phyloP scores from a whole-genome alignment of 1,140 invertebrate species.

The Drosophila fuyamai region DNA sequence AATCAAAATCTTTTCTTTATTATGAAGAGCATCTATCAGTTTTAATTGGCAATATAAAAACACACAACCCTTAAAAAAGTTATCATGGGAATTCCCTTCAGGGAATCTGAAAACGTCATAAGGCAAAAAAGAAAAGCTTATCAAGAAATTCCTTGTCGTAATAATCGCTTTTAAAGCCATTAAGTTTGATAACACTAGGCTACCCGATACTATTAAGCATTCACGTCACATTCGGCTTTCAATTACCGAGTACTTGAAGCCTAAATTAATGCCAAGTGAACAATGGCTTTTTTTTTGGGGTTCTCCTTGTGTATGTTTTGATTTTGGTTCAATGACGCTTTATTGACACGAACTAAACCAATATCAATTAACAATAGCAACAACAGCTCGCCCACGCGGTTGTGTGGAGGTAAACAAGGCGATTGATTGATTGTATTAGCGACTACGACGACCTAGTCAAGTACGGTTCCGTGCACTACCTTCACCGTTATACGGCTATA shows the following conservation, averaged over 20 bases:
- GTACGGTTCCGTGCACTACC: slow-evolving; percentile 55
- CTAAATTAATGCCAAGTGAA: slow-evolving; percentile 60
- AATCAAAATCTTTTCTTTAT: too few species aligned
- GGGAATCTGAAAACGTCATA: background rate
- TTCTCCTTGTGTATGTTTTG: slow-evolving; percentile 48
- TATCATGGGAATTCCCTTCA: background rate
- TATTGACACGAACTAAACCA: slow-evolving; percentile 58
- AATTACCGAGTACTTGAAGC: slow-evolving; percentile 42
- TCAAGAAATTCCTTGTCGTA: slow-evolving; percentile 9
- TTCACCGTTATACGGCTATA: slow-evolving; percentile 43
- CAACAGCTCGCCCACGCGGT: slow-evolving; percentile 52
- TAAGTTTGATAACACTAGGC: background rate
- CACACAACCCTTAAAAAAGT: background rate
- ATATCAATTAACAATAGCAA: slow-evolving; percentile 73
- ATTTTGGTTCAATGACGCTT: slow-evolving; percentile 62
- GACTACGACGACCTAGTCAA: slow-evolving; percentile 59
- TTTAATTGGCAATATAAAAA: background rate
- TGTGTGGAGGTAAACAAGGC: slow-evolving; percentile 61
- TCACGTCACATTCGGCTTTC: slow-evolving; percentile 51
- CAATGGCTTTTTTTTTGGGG: slow-evolving; percentile 42
- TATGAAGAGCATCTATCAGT: too few species aligned
- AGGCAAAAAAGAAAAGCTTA: slow-evolving; percentile 1
- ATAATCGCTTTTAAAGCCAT: slow-evolving; percentile 18
- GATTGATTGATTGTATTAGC: slow-evolving; percentile 67
- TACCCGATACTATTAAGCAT: slow-evolving; percentile 24